These are phyloP conservation scores for Notolabrus celidotus DNA, from an alignment of 2,797 vertebrate genomes.

Conservation along the genomic window DNA sequence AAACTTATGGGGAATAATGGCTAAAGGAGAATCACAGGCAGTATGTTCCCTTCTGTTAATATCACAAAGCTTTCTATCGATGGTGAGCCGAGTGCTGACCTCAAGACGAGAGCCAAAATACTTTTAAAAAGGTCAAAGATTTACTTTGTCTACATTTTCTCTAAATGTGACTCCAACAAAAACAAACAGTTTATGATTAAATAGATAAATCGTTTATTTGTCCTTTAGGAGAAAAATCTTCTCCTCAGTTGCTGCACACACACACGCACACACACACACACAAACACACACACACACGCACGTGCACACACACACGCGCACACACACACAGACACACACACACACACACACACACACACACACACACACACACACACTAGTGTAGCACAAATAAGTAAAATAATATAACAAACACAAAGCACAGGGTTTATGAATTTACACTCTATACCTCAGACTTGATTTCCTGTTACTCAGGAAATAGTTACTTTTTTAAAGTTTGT, in stretches of 20 bases:
- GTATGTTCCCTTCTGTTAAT: constrained; percentile 63
- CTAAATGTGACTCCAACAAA: constrained; percentile 64
- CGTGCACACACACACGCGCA: too few relatives aligned
- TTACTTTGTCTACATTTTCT: constrained; percentile 72
- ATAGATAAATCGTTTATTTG: not conserved
- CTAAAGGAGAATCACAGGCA: constrained; percentile 54
- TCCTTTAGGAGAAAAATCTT: not conserved
- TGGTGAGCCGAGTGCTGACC: constrained; percentile 61
- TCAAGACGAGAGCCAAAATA: constrained; percentile 59
- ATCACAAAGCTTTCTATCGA: constrained; percentile 62
- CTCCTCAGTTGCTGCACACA: not conserved
- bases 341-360: too few relatives aligned
- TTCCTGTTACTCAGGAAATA: too few relatives aligned
- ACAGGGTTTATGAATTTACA: too few relatives aligned
- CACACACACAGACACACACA: not conserved
- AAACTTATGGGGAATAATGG: constrained; percentile 58
- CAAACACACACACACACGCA: too few relatives aligned
- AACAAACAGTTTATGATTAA: constrained; percentile 55
- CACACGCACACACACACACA: not conserved
- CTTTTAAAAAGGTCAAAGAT: constrained; percentile 80
- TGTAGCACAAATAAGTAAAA: too few relatives aligned
- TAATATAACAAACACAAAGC: too few relatives aligned
- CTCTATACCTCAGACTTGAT: too few relatives aligned
- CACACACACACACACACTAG: too few relatives aligned
- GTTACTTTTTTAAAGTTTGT: too few relatives aligned